These are phyloP conservation scores for Conops quadrifasciatus DNA, from an alignment of 2,888 invertebrate genomes.

Conservation along the genomic window DNA sequence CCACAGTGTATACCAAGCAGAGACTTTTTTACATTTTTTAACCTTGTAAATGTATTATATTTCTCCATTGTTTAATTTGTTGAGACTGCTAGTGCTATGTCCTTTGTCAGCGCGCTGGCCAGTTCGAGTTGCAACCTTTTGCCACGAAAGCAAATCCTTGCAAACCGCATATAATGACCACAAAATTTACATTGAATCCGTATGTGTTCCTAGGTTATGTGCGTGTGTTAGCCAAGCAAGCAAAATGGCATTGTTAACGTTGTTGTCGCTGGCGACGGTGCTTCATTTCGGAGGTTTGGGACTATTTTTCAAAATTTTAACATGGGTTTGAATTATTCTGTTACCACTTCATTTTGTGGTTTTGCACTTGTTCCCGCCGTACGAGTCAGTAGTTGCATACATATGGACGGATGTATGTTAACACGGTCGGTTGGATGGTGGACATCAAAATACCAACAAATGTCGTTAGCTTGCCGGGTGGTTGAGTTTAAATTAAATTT, in stretches of 20 bases:
- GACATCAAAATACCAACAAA: neutral
- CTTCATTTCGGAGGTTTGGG: constrained; percentile 4
- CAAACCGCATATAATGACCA: constrained; percentile 49
- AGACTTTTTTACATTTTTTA: no score
- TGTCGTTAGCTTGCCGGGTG: neutral
- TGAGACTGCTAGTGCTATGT: no score
- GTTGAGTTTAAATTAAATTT: constrained; percentile 6
- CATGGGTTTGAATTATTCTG: constrained; percentile 49
- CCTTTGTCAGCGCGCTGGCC: neutral
- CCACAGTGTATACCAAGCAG: no score
- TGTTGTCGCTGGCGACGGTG: constrained; percentile 14
- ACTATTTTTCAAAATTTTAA: constrained; percentile 37
- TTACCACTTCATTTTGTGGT: constrained; percentile 63
- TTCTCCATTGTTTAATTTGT: no score
- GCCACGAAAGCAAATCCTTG: constrained; percentile 39
- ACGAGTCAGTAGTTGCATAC: neutral
- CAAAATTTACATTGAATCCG: constrained; percentile 48
- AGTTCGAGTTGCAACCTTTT: constrained; percentile 15
- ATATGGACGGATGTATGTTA: constrained; percentile 2
- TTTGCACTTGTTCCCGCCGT: constrained; percentile 18
- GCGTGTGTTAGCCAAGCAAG: neutral
- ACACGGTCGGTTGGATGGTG: neutral
- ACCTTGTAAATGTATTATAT: no score
- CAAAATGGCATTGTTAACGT: neutral
- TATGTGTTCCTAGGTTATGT: constrained; percentile 13